Percentiles rank a stretch among this genome's conserved stretches.
Conservation (phyloP, 2,113 vertebrate species). For the Hippocampus mohnikei region DNA sequence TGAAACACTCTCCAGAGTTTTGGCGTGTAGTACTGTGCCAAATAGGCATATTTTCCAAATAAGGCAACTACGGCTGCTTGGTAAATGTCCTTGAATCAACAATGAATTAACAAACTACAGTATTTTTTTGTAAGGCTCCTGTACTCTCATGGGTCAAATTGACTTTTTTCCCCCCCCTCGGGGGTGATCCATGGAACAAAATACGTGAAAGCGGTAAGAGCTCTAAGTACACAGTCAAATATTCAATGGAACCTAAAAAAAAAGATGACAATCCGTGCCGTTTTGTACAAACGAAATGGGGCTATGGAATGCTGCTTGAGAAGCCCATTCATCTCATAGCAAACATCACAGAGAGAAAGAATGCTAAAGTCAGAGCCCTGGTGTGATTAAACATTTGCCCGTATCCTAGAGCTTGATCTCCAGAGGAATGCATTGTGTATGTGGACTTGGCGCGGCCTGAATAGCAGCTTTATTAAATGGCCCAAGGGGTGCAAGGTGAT, state of each 20-base stretch:
- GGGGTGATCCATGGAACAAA: too few relatives aligned
- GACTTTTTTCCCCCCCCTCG: too few relatives aligned
- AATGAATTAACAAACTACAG: neutral
- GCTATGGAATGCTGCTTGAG: neutral
- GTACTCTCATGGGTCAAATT: neutral
- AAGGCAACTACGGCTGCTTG: neutral
- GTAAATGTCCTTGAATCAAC: neutral
- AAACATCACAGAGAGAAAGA: conserved; percentile 16
- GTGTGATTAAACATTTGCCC: conserved; percentile 50
- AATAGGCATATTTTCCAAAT: conserved; percentile 5
- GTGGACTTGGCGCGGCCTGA: conserved; percentile 27
- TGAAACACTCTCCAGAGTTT: conserved; percentile 32
- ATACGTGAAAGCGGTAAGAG: too few relatives aligned
- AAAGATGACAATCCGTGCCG: neutral
- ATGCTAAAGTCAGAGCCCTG: conserved; percentile 15
- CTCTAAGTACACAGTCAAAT: neutral
- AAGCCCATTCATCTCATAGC: conserved; percentile 1
- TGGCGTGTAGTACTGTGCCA: conserved; percentile 1
- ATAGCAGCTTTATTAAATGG: conserved; percentile 38
- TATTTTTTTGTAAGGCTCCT: neutral
- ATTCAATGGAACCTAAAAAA: neutral
- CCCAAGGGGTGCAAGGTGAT: conserved; percentile 34
- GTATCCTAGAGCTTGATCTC: conserved; percentile 34
- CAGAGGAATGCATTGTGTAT: conserved; percentile 54
- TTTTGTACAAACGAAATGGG: too few relatives aligned